These are phyloP conservation scores for Rugalucina vietnamica DNA, from an alignment of 2,888 invertebrate species.

Conservation along the genomic window DNA sequence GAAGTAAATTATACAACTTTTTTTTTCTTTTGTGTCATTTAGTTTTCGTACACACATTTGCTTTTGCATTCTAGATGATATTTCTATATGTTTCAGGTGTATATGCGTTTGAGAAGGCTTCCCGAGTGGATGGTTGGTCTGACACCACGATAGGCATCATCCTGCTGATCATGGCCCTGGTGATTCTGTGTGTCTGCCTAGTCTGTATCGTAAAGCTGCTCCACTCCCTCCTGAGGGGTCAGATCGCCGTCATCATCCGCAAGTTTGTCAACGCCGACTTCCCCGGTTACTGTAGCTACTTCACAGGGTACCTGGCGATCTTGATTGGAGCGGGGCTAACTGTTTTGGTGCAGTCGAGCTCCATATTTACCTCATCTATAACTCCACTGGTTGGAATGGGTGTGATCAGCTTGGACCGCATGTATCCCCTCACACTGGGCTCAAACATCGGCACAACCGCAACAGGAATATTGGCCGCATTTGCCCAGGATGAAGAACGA, in stretches of 20 bases:
- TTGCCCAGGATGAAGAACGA: slow-evolving; percentile 79
- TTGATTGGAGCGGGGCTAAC: slow-evolving; percentile 86
- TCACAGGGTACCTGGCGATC: slow-evolving; percentile 86
- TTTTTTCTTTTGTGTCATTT: too few relatives aligned
- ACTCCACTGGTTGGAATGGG: slow-evolving; percentile 87
- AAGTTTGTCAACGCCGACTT: slow-evolving; percentile 82
- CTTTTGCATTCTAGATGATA: too few relatives aligned
- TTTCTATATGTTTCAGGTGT: slow-evolving; percentile 51
- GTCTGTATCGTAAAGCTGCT: slow-evolving; percentile 86
- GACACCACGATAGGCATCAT: slow-evolving; percentile 84
- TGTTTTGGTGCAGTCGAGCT: slow-evolving; percentile 86
- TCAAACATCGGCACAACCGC: slow-evolving; percentile 87
- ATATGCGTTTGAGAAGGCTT: slow-evolving; percentile 63
- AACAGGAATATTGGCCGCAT: slow-evolving; percentile 86
- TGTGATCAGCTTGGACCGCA: slow-evolving; percentile 85
- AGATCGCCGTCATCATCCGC: slow-evolving; percentile 76
- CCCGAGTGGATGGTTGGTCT: slow-evolving; percentile 70
- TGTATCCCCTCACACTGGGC: slow-evolving; percentile 86
- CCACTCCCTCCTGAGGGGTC: slow-evolving; percentile 73
- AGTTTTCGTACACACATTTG: too few relatives aligned
- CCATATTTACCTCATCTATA: slow-evolving; percentile 86
- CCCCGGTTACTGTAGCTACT: slow-evolving; percentile 80
- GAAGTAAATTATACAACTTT: too few relatives aligned
- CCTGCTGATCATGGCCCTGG: slow-evolving; percentile 84
- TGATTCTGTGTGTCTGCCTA: slow-evolving; percentile 85